phyloP scores from a whole-genome alignment of 1,140 invertebrate species.

The Drosophila littoralis region DNA sequence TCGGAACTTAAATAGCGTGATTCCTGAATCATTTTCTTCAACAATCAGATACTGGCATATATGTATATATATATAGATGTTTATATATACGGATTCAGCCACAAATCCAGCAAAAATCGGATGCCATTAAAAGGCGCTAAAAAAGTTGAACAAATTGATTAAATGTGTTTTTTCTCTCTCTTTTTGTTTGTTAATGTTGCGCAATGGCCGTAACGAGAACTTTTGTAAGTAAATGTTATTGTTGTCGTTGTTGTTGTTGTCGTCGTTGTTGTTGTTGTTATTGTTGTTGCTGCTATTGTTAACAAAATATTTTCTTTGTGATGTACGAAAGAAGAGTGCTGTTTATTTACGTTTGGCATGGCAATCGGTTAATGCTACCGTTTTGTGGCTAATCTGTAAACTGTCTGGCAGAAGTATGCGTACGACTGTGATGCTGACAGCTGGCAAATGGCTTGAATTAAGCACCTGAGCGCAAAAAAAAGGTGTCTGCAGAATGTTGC shows the following conservation, averaged over 20 bases:
- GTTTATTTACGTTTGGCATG: constrained; percentile 68
- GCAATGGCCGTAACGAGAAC: constrained; percentile 33
- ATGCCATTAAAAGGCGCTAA: constrained; percentile 52
- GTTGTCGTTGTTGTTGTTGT: constrained; percentile 10
- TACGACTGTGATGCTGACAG: constrained; percentile 19
- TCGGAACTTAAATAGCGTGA: too few relatives aligned
- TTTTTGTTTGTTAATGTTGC: constrained; percentile 49
- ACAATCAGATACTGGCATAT: background rate
- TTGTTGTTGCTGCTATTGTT: background rate
- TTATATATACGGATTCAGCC: background rate
- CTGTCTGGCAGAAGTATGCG: constrained; percentile 9
- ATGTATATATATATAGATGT: background rate
- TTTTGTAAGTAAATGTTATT: constrained; percentile 23
- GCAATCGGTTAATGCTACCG: constrained; percentile 56
- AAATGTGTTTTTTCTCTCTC: constrained; percentile 8
- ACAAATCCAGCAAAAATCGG: constrained; percentile 12
- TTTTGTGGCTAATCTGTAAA: constrained; percentile 35
- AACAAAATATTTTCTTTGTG: constrained; percentile 28
- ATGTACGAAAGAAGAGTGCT: constrained; percentile 27
- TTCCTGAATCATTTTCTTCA: too few relatives aligned
- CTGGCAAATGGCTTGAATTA: constrained; percentile 19
- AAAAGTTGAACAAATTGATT: constrained; percentile 53
- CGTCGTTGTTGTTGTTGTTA: constrained; percentile 1
- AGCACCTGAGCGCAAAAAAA: background rate
- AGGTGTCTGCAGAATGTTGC: constrained; percentile 38